phyloP scores from a whole-genome alignment of 2,888 invertebrate species.

The Yponomeuta cagnagella region DNA sequence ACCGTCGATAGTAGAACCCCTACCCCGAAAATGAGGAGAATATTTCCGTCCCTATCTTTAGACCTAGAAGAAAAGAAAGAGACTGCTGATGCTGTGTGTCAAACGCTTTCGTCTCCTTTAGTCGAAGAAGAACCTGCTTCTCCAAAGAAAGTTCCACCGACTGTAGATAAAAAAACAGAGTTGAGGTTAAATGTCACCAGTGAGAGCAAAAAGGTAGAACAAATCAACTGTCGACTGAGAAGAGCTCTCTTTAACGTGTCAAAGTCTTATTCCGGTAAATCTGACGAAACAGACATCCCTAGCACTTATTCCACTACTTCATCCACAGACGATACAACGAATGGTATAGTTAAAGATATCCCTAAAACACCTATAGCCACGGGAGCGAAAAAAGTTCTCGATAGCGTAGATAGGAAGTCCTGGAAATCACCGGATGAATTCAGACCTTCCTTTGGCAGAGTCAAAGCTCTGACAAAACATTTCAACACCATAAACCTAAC shows the following conservation, averaged over 20 bases:
- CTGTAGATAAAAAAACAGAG: slow-evolving; percentile 36
- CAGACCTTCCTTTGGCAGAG: slow-evolving; percentile 80
- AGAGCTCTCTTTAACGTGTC: slow-evolving; percentile 52
- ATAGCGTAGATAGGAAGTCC: slow-evolving; percentile 67
- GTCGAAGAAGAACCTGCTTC: slow-evolving; percentile 21
- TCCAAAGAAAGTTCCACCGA: background rate
- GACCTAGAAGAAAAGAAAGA: slow-evolving; percentile 52
- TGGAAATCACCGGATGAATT: slow-evolving; percentile 84
- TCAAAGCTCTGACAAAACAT: slow-evolving; percentile 81
- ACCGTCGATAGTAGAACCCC: slow-evolving; percentile 40
- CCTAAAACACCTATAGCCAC: slow-evolving; percentile 36
- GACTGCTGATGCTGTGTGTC: slow-evolving; percentile 58
- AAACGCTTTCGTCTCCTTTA: slow-evolving; percentile 50
- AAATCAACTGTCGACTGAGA: slow-evolving; percentile 51
- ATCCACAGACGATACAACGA: slow-evolving; percentile 43
- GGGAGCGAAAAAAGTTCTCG: slow-evolving; percentile 52
- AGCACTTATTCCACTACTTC: slow-evolving; percentile 56
- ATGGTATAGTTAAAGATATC: slow-evolving; percentile 25
- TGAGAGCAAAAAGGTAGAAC: slow-evolving; percentile 42
- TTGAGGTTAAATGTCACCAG: slow-evolving; percentile 46
- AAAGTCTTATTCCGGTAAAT: slow-evolving; percentile 50
- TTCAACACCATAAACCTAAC: slow-evolving; percentile 74
- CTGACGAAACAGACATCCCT: slow-evolving; percentile 48
- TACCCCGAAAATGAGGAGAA: slow-evolving; percentile 60
- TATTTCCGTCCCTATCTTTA: slow-evolving; percentile 60